Percentiles rank a stretch among this genome's conserved stretches.
phyloP scores from a whole-genome alignment of 35 echinoderm and acorn worm genomes.

The Heliocidaris erythrogramma region DNA sequence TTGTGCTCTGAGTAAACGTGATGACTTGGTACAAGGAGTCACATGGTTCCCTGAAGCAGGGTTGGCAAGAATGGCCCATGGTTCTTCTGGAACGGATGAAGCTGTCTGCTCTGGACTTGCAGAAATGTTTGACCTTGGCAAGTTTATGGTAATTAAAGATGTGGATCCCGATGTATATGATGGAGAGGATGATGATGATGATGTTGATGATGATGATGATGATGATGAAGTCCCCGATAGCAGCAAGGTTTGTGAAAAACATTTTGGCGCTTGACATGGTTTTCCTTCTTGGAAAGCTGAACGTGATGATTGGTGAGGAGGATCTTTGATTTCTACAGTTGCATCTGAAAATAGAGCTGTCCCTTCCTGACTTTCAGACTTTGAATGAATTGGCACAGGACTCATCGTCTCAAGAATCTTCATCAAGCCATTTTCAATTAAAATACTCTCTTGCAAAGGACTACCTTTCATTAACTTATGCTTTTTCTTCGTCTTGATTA shows the following conservation, averaged over 20 bases:
- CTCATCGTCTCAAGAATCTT: not conserved
- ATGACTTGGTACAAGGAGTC: not conserved
- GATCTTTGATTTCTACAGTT: not conserved
- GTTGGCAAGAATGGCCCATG: not conserved
- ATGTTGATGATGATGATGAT: slow-evolving; percentile 42
- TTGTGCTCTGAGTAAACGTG: no score
- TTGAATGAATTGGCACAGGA: not conserved
- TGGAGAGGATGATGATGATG: slow-evolving; percentile 34
- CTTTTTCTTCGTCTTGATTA: not conserved
- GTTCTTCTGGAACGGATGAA: not conserved
- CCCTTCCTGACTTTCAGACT: not conserved
- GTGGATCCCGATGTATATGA: not conserved
- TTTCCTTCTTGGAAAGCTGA: not conserved
- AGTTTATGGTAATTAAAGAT: not conserved
- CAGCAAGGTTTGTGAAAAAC: not conserved
- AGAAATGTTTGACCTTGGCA: not conserved
- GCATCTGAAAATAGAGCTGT: not conserved
- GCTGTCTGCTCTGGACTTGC: not conserved
- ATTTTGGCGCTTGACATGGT: not conserved
- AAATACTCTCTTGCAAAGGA: not conserved
- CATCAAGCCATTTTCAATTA: not conserved
- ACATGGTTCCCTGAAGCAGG: not conserved
- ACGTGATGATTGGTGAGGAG: slow-evolving; percentile 1
- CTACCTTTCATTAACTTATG: not conserved
- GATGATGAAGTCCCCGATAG: not conserved